Conservation (phyloP, 2,113 vertebrate species). For the Narcine bancroftii region DNA sequence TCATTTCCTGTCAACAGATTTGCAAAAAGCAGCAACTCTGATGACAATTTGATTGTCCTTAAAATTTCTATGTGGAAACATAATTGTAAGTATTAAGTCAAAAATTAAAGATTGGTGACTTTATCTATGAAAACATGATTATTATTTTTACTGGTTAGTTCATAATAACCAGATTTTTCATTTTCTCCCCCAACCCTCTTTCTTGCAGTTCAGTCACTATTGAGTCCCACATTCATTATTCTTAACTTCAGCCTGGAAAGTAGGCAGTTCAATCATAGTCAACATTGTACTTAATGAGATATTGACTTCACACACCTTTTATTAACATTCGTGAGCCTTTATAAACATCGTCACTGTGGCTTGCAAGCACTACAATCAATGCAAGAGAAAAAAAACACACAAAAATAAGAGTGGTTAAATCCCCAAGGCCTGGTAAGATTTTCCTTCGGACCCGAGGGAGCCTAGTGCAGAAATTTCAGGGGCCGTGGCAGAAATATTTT, state of each 20-base stretch:
- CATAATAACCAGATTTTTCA: too few relatives aligned
- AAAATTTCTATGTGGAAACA: not conserved
- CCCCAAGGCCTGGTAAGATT: too few relatives aligned
- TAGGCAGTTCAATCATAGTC: not conserved
- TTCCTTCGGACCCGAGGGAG: too few relatives aligned
- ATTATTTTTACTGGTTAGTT: not conserved
- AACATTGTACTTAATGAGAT: not conserved
- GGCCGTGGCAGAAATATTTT: too few relatives aligned
- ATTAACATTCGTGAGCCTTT: not conserved
- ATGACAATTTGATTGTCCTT: not conserved
- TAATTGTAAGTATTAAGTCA: not conserved
- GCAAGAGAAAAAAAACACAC: too few relatives aligned
- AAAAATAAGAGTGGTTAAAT: too few relatives aligned
- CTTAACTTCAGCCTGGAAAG: not conserved
- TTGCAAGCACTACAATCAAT: not conserved
- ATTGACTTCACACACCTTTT: not conserved
- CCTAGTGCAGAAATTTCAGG: too few relatives aligned
- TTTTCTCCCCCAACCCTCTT: not conserved
- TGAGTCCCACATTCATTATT: not conserved
- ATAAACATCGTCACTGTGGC: not conserved
- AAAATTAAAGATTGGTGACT: not conserved
- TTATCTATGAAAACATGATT: not conserved
- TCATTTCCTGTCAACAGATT: constrained; percentile 27
- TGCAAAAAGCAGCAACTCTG: not conserved
- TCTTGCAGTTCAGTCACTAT: not conserved